These are phyloP conservation scores for Atractosteus spatula DNA, from an alignment of 2,113 vertebrate genomes.

Conservation along the genomic window DNA sequence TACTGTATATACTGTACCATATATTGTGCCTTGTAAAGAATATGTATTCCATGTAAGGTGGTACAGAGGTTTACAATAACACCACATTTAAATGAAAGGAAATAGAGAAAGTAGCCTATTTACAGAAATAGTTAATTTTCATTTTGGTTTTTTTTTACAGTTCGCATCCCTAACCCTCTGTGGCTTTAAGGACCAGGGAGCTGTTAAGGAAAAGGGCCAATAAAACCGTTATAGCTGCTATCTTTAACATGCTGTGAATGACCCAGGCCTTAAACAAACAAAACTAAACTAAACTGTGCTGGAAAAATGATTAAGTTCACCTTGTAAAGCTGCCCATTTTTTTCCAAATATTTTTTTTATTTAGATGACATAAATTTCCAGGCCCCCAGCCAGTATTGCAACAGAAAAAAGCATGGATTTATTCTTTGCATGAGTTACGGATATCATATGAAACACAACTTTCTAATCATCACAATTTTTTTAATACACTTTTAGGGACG, in stretches of 20 bases:
- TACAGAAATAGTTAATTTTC: slow-evolving; percentile 67
- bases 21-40: slow-evolving; percentile 50
- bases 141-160: slow-evolving; percentile 53
- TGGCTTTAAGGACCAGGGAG: slow-evolving; percentile 60
- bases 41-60: slow-evolving; percentile 60
- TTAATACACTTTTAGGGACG: slow-evolving; percentile 36
- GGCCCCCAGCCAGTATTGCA: slow-evolving; percentile 49
- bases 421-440: slow-evolving; percentile 44
- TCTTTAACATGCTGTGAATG: slow-evolving; percentile 74
- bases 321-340: slow-evolving; percentile 56
- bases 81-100: slow-evolving; percentile 29
- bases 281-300: slow-evolving; percentile 44
- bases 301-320: slow-evolving; percentile 71
- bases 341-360: slow-evolving; percentile 57
- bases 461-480: slow-evolving; percentile 35
- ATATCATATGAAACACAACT: slow-evolving; percentile 38
- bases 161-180: slow-evolving; percentile 64
- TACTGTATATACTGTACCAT: too few relatives aligned
- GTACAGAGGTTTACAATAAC: slow-evolving; percentile 33
- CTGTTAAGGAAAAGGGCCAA: slow-evolving; percentile 64
- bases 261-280: slow-evolving; percentile 71
- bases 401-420: slow-evolving; percentile 43
- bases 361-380: slow-evolving; percentile 64
- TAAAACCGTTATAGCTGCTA: slow-evolving; percentile 75
- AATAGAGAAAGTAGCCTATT: slow-evolving; percentile 53